Conservation (phyloP, 2,888 invertebrate species). For the Stratiomys singularior region DNA sequence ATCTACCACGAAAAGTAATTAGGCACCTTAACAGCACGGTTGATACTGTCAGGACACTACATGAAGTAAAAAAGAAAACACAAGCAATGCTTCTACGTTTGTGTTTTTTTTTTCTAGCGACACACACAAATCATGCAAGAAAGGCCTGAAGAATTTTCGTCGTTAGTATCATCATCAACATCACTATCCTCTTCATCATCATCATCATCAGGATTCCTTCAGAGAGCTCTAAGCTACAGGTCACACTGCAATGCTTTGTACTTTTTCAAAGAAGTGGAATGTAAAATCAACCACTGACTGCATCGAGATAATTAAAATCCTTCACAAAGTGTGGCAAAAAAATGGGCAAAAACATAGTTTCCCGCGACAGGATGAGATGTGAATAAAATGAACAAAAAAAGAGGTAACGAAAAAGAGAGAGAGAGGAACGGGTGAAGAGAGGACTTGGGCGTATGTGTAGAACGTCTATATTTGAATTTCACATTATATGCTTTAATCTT, state of each 20-base stretch:
- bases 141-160: background rate
- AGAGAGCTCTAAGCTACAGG: background rate
- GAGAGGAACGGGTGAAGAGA: no score
- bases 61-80: no score
- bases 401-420: background rate
- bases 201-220: background rate
- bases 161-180: background rate
- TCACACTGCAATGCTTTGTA: conserved; percentile 13
- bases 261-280: background rate
- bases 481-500: no score
- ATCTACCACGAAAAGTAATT: background rate
- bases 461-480: no score
- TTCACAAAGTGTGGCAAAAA: background rate
- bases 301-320: conserved; percentile 6
- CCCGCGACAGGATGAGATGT: no score
- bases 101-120: background rate
- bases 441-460: no score
- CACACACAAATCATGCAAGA: background rate
- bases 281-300: conserved; percentile 3
- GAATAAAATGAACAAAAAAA: background rate
- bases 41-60: no score
- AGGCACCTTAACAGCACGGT: background rate
- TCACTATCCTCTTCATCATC: background rate
- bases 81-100: background rate
- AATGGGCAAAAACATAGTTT: background rate